Evolutionary conservation across 1,140 invertebrate species (phyloP).

Genomic region (Dendroctonus ponderosae): DNA sequence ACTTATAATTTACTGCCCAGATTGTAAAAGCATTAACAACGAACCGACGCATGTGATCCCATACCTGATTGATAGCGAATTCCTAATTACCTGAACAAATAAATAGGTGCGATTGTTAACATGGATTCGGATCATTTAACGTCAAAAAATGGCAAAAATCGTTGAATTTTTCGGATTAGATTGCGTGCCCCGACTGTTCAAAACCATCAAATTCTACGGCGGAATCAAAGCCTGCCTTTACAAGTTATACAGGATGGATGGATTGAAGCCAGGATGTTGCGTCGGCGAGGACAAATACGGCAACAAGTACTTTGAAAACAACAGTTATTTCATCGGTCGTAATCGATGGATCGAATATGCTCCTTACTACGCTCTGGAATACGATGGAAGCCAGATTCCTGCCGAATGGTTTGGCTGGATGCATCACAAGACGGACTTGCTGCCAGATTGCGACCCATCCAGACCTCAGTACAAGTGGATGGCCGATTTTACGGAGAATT

Average conservation of each 20-base stretch:
- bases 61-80: too few species aligned
- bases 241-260: slow-evolving; percentile 81
- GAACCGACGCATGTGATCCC: too few species aligned
- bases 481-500: slow-evolving; percentile 75
- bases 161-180: slow-evolving; percentile 64
- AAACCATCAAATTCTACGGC: slow-evolving; percentile 72
- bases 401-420: slow-evolving; percentile 89
- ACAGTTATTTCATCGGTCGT: slow-evolving; percentile 80
- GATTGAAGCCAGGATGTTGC: slow-evolving; percentile 76
- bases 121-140: not conserved
- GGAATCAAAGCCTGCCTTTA: slow-evolving; percentile 65
- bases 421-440: slow-evolving; percentile 77
- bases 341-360: slow-evolving; percentile 93
- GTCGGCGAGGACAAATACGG: slow-evolving; percentile 93
- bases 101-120: too few species aligned
- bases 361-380: slow-evolving; percentile 73
- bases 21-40: too few species aligned
- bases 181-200: slow-evolving; percentile 65
- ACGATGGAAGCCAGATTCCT: slow-evolving; percentile 90
- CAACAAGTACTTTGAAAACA: slow-evolving; percentile 95
- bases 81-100: too few species aligned
- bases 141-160: slow-evolving; percentile 53
- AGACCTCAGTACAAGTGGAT: slow-evolving; percentile 84
- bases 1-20: too few species aligned
- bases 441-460: slow-evolving; percentile 68